phyloP scores from a whole-genome alignment of 2,113 vertebrate genomes.

The Gambusia affinis region DNA sequence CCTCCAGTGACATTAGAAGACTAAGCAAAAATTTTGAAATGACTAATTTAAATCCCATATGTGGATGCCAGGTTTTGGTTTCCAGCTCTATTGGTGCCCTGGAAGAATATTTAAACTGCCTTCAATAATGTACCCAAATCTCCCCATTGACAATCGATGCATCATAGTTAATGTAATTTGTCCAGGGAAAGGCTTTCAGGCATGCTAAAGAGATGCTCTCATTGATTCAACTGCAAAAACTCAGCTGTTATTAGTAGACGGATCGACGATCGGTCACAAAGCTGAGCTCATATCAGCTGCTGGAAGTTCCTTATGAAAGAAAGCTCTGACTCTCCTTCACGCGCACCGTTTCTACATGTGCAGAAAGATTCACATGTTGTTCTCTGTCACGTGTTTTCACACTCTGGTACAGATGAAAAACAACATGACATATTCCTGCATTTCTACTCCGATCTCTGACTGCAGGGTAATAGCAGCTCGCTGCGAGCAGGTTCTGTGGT shows the following conservation, averaged over 20 bases:
- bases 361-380: background rate
- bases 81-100: background rate
- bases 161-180: constrained; percentile 55
- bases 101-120: constrained; percentile 1
- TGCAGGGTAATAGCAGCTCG: constrained; percentile 51
- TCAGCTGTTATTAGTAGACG: constrained; percentile 32
- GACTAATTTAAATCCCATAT: background rate
- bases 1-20: background rate
- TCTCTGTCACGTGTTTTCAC: constrained; percentile 11
- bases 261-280: constrained; percentile 36
- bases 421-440: constrained; percentile 27
- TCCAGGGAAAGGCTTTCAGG: constrained; percentile 21
- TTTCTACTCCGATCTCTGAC: constrained; percentile 53
- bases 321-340: background rate
- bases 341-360: background rate
- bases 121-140: constrained; percentile 38
- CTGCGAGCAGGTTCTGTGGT: constrained; percentile 42
- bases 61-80: background rate
- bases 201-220: constrained; percentile 51
- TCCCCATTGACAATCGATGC: constrained; percentile 47
- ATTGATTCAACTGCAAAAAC: constrained; percentile 52
- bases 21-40: background rate
- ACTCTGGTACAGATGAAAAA: constrained; percentile 5
- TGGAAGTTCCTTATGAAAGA: background rate
- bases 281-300: constrained; percentile 9